Conservation (phyloP, 2,888 invertebrate genomes). For the Ischnus inquisitorius region DNA sequence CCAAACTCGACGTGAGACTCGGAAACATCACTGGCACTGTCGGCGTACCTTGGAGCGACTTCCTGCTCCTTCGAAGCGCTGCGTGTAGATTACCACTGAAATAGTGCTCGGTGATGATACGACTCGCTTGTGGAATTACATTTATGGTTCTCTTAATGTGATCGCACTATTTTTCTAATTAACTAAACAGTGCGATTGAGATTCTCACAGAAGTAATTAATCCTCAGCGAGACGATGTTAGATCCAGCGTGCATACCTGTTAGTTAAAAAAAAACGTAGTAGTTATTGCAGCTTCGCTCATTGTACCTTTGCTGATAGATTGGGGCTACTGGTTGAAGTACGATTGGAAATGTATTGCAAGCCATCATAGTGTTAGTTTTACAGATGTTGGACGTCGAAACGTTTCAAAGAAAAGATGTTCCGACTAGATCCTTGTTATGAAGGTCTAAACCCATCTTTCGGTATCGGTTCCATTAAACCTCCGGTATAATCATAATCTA, state of each 20-base stretch:
- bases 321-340: not conserved
- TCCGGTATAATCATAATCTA: not conserved
- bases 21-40: slow-evolving; percentile 22
- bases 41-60: not conserved
- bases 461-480: not conserved
- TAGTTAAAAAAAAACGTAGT: too few species aligned
- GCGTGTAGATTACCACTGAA: not conserved
- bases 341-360: not conserved
- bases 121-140: not conserved
- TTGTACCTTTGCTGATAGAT: not conserved
- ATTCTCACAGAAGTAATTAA: too few species aligned
- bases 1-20: slow-evolving; percentile 13
- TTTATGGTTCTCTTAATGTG: not conserved
- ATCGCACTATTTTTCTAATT: not conserved
- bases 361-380: not conserved
- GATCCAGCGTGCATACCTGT: too few species aligned
- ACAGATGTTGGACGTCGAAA: not conserved
- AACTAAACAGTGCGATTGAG: not conserved
- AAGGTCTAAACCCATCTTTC: not conserved
- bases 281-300: not conserved
- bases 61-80: not conserved
- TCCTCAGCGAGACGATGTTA: too few species aligned
- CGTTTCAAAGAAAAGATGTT: not conserved
- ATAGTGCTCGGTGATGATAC: not conserved
- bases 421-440: not conserved